Percentiles rank a stretch among this genome's conserved stretches.
phyloP scores from a whole-genome alignment of 2,113 vertebrate species.

The Dicentrarchus labrax region DNA sequence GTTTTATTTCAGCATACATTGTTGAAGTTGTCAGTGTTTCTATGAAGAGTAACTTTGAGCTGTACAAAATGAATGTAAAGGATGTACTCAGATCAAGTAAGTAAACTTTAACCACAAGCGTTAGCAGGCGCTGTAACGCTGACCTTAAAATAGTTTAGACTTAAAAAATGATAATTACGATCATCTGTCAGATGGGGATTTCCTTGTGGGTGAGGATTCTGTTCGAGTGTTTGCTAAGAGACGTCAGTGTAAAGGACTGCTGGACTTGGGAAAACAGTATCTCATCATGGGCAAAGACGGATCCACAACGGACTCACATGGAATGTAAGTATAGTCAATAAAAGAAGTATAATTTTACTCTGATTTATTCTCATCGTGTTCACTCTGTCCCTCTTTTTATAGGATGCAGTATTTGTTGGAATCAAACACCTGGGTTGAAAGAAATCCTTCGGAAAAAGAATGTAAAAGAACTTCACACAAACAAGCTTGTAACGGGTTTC shows the following conservation, averaged over 20 bases:
- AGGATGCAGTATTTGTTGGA: slow-evolving; percentile 85
- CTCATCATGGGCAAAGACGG: slow-evolving; percentile 86
- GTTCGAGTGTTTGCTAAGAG: slow-evolving; percentile 80
- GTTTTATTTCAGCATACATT: slow-evolving; percentile 74
- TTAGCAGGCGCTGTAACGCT: not conserved
- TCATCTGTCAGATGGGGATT: slow-evolving; percentile 68
- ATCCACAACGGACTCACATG: slow-evolving; percentile 70
- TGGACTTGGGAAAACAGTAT: slow-evolving; percentile 60
- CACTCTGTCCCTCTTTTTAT: slow-evolving; percentile 12
- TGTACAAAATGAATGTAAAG: slow-evolving; percentile 66
- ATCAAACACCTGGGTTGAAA: slow-evolving; percentile 82
- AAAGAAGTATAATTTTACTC: not conserved
- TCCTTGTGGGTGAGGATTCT: not conserved
- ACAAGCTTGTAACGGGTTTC: slow-evolving; percentile 12
- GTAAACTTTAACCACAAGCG: slow-evolving; percentile 39
- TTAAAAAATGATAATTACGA: not conserved
- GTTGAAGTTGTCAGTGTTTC: slow-evolving; percentile 64
- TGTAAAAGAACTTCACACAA: slow-evolving; percentile 36
- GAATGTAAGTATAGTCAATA: slow-evolving; percentile 69
- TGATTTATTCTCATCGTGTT: not conserved
- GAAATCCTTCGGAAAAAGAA: slow-evolving; percentile 14
- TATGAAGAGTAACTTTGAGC: slow-evolving; percentile 76
- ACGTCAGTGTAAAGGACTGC: slow-evolving; percentile 77
- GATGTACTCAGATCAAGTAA: slow-evolving; percentile 74
- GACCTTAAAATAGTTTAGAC: not conserved